Evolutionary conservation across 2,888 invertebrate species (phyloP).

Genomic region (Macrosoma leucophasiata): DNA sequence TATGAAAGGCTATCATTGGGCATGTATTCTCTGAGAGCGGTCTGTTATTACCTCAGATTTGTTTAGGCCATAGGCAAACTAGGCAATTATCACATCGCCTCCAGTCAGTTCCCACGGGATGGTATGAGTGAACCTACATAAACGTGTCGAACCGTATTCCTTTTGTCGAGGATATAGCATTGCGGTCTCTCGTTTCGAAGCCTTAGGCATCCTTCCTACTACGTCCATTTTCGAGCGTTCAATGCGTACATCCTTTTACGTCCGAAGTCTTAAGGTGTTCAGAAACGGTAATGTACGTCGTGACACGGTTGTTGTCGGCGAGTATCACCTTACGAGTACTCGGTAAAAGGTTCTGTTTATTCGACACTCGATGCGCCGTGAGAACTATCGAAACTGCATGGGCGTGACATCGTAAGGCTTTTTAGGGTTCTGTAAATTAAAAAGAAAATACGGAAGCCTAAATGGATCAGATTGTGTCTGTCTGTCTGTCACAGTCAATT

Average conservation of each 20-base stretch:
- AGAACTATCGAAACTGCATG: constrained; percentile 69
- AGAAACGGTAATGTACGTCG: constrained; percentile 42
- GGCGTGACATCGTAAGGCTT: constrained; percentile 72
- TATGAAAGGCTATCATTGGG: no score
- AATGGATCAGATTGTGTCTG: no score
- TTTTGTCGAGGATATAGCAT: constrained; percentile 45
- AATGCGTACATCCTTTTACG: not conserved
- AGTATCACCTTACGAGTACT: constrained; percentile 48
- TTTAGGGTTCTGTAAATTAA: no score
- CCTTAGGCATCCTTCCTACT: constrained; percentile 44
- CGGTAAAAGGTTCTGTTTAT: constrained; percentile 59
- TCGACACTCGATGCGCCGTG: constrained; percentile 58
- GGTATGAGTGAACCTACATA: constrained; percentile 59
- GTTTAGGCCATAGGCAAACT: constrained; percentile 62
- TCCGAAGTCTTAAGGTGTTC: constrained; percentile 14
- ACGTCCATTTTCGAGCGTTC: constrained; percentile 1
- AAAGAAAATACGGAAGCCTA: no score
- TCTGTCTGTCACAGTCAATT: no score
- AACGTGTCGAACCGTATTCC: constrained; percentile 51
- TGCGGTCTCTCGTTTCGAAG: constrained; percentile 54
- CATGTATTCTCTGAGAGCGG: no score
- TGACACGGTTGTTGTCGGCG: not conserved
- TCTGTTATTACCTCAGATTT: no score
- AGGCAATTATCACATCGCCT: constrained; percentile 66
- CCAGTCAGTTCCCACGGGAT: constrained; percentile 67